Percentiles rank a stretch among this genome's conserved stretches.
phyloP scores from a whole-genome alignment of 2,113 vertebrate species.

The Antechinus stuartii region DNA sequence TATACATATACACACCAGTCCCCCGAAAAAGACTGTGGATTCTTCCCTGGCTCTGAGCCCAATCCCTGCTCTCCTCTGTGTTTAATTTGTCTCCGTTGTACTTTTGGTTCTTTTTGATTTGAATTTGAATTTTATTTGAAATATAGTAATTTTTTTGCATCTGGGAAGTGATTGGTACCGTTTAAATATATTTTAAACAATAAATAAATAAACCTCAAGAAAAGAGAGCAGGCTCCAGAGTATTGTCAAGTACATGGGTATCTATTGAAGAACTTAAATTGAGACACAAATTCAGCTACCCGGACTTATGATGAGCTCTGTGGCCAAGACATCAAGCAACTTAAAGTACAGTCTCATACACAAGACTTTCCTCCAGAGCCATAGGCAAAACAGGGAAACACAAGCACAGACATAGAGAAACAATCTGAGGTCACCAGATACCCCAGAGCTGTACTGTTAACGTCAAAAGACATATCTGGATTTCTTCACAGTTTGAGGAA shows the following conservation, averaged over 20 bases:
- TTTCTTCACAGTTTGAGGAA: neutral
- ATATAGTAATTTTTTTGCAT: neutral
- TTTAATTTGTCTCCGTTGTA: conserved; percentile 71
- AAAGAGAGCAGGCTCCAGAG: no score
- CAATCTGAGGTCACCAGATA: neutral
- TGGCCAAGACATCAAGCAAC: neutral
- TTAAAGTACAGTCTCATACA: neutral
- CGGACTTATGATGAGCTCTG: no score
- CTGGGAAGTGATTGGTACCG: conserved; percentile 67
- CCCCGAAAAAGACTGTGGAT: conserved; percentile 53
- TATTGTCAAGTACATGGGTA: neutral
- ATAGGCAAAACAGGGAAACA: neutral
- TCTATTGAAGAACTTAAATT: no score
- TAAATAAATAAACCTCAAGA: conserved; percentile 66
- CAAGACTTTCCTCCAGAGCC: neutral
- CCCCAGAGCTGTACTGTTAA: neutral
- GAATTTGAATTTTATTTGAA: conserved; percentile 7
- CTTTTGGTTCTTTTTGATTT: neutral
- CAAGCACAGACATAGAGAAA: neutral
- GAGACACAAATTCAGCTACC: no score
- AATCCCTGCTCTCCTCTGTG: conserved; percentile 54
- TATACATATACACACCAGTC: neutral
- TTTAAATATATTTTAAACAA: conserved; percentile 83
- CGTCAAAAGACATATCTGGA: neutral
- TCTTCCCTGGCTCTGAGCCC: conserved; percentile 37